These are phyloP conservation scores for Anaspis maculata DNA, from an alignment of 2,888 invertebrate genomes.

Conservation along the genomic window DNA sequence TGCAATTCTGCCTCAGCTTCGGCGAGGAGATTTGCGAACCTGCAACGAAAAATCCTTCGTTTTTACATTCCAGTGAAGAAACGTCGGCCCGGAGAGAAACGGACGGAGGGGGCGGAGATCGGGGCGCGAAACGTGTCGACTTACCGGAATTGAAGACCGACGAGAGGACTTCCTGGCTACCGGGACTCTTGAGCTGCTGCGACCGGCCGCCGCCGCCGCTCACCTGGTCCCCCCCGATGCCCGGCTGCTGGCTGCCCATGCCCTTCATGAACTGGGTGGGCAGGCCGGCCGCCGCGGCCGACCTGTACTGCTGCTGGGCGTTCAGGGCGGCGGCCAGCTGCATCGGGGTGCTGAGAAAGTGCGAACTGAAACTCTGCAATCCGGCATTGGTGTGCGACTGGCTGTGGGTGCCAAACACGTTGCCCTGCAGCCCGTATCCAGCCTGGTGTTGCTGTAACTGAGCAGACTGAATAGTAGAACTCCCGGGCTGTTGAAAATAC, in stretches of 20 bases:
- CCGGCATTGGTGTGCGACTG: constrained; percentile 44
- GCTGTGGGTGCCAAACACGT: constrained; percentile 43
- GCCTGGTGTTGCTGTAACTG: constrained; percentile 41
- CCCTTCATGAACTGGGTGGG: constrained; percentile 42
- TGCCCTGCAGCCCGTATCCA: constrained; percentile 45
- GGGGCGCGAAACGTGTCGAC: constrained; percentile 21
- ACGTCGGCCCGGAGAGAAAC: too few species aligned
- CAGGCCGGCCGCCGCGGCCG: constrained; percentile 49
- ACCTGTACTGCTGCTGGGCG: constrained; percentile 46
- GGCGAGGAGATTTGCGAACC: constrained; percentile 52
- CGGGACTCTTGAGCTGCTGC: constrained; percentile 53
- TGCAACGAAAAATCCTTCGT: constrained; percentile 26
- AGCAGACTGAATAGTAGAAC: constrained; percentile 40
- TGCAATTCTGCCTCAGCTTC: constrained; percentile 46
- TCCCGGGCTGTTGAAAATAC: constrained; percentile 45
- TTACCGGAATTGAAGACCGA: constrained; percentile 51
- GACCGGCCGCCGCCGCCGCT: constrained; percentile 35
- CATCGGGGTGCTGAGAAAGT: constrained; percentile 54
- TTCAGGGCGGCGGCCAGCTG: constrained; percentile 54
- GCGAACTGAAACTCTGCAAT: constrained; percentile 47
- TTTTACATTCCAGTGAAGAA: too few species aligned
- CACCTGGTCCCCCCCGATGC: constrained; percentile 29
- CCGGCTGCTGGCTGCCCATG: constrained; percentile 26
- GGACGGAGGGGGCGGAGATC: constrained; percentile 1
- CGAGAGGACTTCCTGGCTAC: constrained; percentile 45